phyloP scores from a whole-genome alignment of 2,113 vertebrate species.

The Naja naja region DNA sequence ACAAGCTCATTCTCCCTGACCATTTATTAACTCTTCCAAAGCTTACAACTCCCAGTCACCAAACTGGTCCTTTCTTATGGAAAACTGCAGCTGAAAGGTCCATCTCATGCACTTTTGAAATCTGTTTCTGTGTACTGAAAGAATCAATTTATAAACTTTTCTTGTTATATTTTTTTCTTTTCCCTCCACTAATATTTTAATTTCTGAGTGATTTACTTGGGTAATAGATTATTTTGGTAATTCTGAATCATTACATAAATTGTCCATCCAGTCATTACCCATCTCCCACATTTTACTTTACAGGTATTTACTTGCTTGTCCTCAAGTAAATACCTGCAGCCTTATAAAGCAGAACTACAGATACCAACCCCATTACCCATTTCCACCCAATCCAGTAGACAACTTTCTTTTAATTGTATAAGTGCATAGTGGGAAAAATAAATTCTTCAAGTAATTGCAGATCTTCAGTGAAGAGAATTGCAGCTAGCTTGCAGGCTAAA shows the following conservation, averaged over 20 bases:
- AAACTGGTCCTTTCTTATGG: neutral
- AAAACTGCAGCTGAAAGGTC: neutral
- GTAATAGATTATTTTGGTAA: neutral
- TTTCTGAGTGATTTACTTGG: conserved; percentile 2
- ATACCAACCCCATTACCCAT: neutral
- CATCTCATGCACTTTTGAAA: neutral
- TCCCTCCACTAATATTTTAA: neutral
- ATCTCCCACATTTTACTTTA: neutral
- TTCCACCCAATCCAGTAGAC: neutral
- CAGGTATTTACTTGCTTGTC: neutral
- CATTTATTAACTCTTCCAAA: neutral
- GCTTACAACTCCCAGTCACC: neutral
- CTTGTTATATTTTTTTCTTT: neutral
- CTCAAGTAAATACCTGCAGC: neutral
- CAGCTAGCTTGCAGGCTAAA: neutral
- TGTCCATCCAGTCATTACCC: neutral
- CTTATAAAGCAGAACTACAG: neutral
- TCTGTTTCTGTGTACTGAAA: neutral
- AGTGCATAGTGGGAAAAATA: neutral
- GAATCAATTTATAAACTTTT: neutral
- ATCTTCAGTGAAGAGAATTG: neutral
- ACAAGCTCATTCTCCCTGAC: neutral
- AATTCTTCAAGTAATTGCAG: too few relatives aligned
- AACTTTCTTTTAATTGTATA: neutral
- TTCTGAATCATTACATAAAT: neutral